phyloP scores from a whole-genome alignment of 2,888 invertebrate genomes.

The Chrysolina americana region DNA sequence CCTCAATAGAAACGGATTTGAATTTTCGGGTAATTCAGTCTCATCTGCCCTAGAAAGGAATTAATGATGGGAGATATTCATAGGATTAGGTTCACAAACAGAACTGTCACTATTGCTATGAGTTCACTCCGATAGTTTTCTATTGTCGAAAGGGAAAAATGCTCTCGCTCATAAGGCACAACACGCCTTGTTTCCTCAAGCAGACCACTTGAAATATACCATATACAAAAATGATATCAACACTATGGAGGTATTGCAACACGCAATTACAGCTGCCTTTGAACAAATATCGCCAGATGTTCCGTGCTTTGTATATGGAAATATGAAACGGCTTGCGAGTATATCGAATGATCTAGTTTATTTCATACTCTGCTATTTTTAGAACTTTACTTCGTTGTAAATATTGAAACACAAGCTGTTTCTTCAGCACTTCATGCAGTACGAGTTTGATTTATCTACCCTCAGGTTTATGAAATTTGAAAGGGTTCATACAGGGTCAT shows the following conservation, averaged over 20 bases:
- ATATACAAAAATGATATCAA: conserved; percentile 44
- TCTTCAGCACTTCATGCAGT: conserved; percentile 10
- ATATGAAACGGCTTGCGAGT: conserved; percentile 43
- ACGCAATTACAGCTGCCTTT: conserved; percentile 46
- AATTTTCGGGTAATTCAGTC: no score
- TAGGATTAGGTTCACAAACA: no score
- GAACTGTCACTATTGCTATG: no score
- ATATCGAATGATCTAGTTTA: conserved; percentile 40
- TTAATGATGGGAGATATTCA: no score
- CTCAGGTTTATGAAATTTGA: conserved; percentile 1
- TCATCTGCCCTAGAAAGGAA: no score
- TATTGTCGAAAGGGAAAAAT: neutral
- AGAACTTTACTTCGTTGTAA: conserved; percentile 20
- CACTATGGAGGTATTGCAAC: conserved; percentile 43
- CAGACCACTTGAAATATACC: conserved; percentile 9
- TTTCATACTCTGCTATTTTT: conserved; percentile 28
- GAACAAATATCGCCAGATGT: conserved; percentile 45
- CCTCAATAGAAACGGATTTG: no score
- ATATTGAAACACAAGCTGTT: conserved; percentile 17
- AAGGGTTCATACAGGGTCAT: neutral
- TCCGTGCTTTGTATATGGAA: conserved; percentile 44
- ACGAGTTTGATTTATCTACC: conserved; percentile 5
- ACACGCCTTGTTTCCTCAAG: conserved; percentile 2
- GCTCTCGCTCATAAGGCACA: neutral
- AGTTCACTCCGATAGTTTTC: no score